phyloP scores from a whole-genome alignment of 2,797 vertebrate genomes.

The Microctenopoma lineatum region DNA sequence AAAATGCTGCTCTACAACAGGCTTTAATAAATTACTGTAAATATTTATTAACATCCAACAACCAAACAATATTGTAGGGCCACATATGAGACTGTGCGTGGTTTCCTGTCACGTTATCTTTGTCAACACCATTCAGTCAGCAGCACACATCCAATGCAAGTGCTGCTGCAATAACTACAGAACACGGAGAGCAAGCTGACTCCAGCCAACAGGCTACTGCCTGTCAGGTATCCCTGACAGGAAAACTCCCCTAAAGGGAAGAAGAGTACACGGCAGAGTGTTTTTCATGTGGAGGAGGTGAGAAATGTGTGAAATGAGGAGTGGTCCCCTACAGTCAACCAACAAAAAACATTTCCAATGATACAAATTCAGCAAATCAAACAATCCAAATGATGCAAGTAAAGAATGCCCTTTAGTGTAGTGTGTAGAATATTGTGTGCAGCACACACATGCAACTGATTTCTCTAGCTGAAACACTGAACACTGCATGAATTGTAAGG shows the following conservation, averaged over 20 bases:
- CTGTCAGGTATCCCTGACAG: conserved; percentile 3
- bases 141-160: background rate
- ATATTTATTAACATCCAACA: background rate
- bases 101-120: background rate
- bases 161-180: background rate
- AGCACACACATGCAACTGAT: background rate
- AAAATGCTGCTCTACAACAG: conserved; percentile 2
- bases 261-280: background rate
- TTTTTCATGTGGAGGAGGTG: background rate
- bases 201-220: background rate
- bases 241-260: background rate
- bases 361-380: background rate
- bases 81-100: background rate
- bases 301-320: conserved; percentile 1
- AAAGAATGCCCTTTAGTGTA: background rate
- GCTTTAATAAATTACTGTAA: background rate
- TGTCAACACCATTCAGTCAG: background rate
- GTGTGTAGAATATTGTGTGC: background rate
- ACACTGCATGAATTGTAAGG: conserved; percentile 21
- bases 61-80: too few species aligned
- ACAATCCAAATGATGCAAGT: background rate
- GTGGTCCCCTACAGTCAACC: background rate
- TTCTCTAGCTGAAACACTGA: conserved; percentile 5
- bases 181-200: background rate
- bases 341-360: background rate